Conservation (phyloP, 2,888 invertebrate species). For the Chouioia cunea region DNA sequence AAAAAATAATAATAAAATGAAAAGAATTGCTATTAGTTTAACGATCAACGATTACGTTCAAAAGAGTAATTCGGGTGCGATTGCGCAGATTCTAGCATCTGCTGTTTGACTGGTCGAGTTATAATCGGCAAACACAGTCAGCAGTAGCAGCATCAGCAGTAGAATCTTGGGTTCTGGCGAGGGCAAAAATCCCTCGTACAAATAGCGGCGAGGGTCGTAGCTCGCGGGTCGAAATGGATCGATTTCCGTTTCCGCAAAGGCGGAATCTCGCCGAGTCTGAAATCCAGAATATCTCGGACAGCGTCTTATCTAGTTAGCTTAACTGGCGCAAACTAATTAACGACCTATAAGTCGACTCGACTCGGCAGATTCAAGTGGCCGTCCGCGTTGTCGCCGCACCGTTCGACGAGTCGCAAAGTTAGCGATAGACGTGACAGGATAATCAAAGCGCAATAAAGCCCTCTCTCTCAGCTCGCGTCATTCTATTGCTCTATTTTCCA, state of each 20-base stretch:
- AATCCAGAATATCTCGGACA: slow-evolving; percentile 29
- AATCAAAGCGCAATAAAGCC: slow-evolving; percentile 55
- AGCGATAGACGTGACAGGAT: slow-evolving; percentile 55
- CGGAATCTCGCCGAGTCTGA: slow-evolving; percentile 31
- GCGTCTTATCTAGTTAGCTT: slow-evolving; percentile 55
- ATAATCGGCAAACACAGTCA: slow-evolving; percentile 31
- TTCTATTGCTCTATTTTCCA: slow-evolving; percentile 11
- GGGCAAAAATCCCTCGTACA: slow-evolving; percentile 30
- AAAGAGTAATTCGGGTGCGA: background rate
- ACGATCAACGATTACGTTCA: background rate
- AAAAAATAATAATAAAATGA: too few relatives aligned
- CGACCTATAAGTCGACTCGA: slow-evolving; percentile 54
- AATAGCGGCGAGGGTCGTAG: slow-evolving; percentile 2
- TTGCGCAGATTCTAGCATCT: too few relatives aligned
- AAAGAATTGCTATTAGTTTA: background rate
- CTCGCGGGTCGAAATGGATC: slow-evolving; percentile 13
- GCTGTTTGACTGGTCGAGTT: background rate
- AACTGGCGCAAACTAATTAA: slow-evolving; percentile 58
- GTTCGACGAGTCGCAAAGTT: slow-evolving; percentile 58
- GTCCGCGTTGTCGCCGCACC: slow-evolving; percentile 42
- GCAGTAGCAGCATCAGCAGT: slow-evolving; percentile 3
- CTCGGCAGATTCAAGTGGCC: slow-evolving; percentile 52
- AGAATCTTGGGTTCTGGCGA: background rate
- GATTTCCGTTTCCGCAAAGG: slow-evolving; percentile 40
- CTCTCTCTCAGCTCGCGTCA: background rate